Evolutionary conservation across 2,797 vertebrate genomes (phyloP), one percentile per base, ranked within the genome.

Genomic region (Poeciliopsis presidionis): DNA sequence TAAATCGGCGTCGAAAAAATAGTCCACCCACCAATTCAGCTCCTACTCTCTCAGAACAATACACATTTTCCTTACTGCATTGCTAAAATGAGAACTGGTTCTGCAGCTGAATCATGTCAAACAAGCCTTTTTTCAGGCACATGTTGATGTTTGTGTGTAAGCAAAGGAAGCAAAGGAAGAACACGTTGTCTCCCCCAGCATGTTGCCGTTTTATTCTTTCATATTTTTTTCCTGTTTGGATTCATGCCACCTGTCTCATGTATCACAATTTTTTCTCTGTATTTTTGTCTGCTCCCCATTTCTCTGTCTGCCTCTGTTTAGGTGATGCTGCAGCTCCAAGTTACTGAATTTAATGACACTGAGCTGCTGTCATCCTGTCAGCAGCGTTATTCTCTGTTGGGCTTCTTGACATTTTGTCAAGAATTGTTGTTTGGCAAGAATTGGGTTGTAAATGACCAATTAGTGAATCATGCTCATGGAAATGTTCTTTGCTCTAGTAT

Each of bases 21-120:
- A 82, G 88, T 91, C 92, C 84, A 79, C 93, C 92, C 90, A 91
- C 93, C 75, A 75, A 25, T 89, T 75, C 78, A 41, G 69, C 84
- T 88, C 73, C 74, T 76, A 79, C 81, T 84, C 78, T 81, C 51
- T 28, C 69, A 43, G 77, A 65, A 11, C 33, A 0, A 45, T 49
- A 63, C 20, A 51, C 41, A 20, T 74, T 63, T 59, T 74, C 78
- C 33, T 53, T 47, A 33, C 74, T 63, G 76, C 49, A 25, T 51
- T 39, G 7, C 53, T 65, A 12, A 76, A 77, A 59, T 14, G 5
- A 70, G 39, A 74, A 74, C 59, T 12, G 45, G 71, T 25, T 73
- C 63, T 83, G 69, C 46, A 77, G 75, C 30, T 55, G 28, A 80
- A 75, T 65, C 47, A 71, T 73, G 65, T 81, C 80, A 86, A 69